Base-by-base conservation (phyloP, 2,797 vertebrate species). In the Rhinatrema bivittatum region DNA sequence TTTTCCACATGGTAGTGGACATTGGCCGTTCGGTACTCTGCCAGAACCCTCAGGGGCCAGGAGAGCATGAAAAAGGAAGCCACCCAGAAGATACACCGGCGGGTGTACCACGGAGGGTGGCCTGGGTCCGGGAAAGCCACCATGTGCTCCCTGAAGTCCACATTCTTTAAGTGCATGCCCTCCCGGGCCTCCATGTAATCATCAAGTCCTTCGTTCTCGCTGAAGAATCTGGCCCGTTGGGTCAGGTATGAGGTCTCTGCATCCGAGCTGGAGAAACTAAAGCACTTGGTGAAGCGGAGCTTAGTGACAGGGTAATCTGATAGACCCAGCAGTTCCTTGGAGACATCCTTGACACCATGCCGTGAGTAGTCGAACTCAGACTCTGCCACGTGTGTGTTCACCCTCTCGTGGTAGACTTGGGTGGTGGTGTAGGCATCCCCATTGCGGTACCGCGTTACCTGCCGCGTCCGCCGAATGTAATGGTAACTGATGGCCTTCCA, bases 1-100 rank as follows among this genome's bases (percentile, higher is more conserved):
- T 94, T 94, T 76, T 94, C 91, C 63, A 94, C 90, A 4, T 93
- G 91, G 76, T 93, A 93, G 62, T 94, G 91, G 29, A 93, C 88
- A 1, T 87, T 88, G 0, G 90, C 91, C 0, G 86, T 93, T 67
- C 90, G 87, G 14, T 79, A 87, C 14, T 91, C 91, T 0, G 88
- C 85, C 58, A 91, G 73, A 0, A 93, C 87, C 2, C 90, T 79
- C 42, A 93, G 82, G 0, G 90, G 90, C 91, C 90, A 93, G 0
- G 90, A 92, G 24, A 94, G 71, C 2, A 90, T 81, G 46, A 86
- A 73, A 3, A 82, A 79, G 0, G 90, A 92, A 11, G 88, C 87
- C 11, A 88, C 68, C 90, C 91, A 93, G 79, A 92, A 94, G 36
- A 91, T 79, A 46, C 74, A 65, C 62, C 82, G 83, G 5, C 84